Evolutionary conservation across 2,113 vertebrate species (phyloP), one percentile per base, ranked within the genome.

Genomic region (Meriones unguiculatus): DNA sequence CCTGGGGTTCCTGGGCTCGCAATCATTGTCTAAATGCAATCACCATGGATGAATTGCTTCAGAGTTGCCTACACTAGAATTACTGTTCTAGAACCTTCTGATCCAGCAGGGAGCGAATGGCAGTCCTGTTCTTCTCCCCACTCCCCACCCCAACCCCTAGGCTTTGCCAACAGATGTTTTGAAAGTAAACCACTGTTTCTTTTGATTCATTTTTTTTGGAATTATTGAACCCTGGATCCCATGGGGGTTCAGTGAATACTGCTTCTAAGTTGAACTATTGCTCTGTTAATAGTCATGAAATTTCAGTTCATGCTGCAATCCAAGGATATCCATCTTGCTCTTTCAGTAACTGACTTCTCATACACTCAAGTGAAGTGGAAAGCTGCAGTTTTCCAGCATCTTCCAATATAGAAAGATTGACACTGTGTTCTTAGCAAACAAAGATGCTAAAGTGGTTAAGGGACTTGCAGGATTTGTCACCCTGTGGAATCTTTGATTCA

Each of bases 111-210:
- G n/a, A 41, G 38, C 0, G 30, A n/a, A 57, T 80, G 46, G 59
- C 92, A 82, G 32, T 14, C 52, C 14, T 84, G 59, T 92, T 81
- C 57, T 94, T 41, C 73, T 76, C 38, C 72, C 50, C 57, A 38
- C 32, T 32, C 24, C 57, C 24, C 7, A 84, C 12, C 3, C 14
- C 14, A 7, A 64, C 28, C 57, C 52, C 50, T 52, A 41, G 69
- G 91, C 41, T 93, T 91, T 95, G 78, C 69, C 95, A 93, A 95
- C 89, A 95, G 85, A 93, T 97, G 72, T 96, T 96, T 78, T 97
- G 93, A 96, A 85, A 94, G 90, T 76, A 97, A 91, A 78, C 62
- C 46, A 85, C 30, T 82, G 76, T 89, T 95, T 84, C 81, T 77
- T 70, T 62, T 84, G 85, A 95, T 94, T 95, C 81, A 94, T 92